Conservation (phyloP, 92 coral and sea anemone species). For the Virgularia gustaviana region DNA sequence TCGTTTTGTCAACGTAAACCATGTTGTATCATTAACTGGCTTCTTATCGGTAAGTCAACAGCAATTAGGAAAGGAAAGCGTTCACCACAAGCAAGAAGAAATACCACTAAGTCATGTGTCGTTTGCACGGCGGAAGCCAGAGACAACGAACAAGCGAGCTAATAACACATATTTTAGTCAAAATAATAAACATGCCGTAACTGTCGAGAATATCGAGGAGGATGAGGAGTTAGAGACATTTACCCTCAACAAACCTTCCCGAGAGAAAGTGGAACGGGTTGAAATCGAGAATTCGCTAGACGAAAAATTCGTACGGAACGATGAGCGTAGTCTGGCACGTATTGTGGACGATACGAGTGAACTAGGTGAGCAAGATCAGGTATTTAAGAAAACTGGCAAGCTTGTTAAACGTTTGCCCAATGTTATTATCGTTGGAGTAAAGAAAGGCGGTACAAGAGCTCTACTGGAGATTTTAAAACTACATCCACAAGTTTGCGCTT, state of each 20-base stretch:
- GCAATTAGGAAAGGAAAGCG: slow-evolving; percentile 13
- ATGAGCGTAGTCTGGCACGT: slow-evolving; percentile 11
- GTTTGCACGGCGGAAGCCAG: not conserved
- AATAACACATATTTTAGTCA: not conserved
- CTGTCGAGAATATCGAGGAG: not conserved
- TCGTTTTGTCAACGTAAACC: not conserved
- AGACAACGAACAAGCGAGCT: not conserved
- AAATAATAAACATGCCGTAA: too few species aligned
- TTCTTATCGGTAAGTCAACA: slow-evolving; percentile 31
- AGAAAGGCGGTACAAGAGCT: slow-evolving; percentile 62
- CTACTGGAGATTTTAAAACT: slow-evolving; percentile 50
- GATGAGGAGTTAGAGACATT: slow-evolving; percentile 8
- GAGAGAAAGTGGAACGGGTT: not conserved
- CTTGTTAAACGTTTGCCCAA: slow-evolving; percentile 46
- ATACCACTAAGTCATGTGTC: not conserved
- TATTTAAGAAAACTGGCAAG: slow-evolving; percentile 1
- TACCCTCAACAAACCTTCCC: slow-evolving; percentile 11
- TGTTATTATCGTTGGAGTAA: slow-evolving; percentile 54
- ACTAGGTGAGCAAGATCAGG: too few species aligned
- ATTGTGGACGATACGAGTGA: not conserved
- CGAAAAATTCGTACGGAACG: slow-evolving; percentile 22
- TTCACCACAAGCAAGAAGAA: not conserved
- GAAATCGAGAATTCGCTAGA: not conserved
- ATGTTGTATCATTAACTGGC: slow-evolving; percentile 22
- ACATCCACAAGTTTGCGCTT: slow-evolving; percentile 50